Base-by-base conservation (phyloP, 2,888 invertebrate genomes). In the Phyllotreta cruciferae region DNA sequence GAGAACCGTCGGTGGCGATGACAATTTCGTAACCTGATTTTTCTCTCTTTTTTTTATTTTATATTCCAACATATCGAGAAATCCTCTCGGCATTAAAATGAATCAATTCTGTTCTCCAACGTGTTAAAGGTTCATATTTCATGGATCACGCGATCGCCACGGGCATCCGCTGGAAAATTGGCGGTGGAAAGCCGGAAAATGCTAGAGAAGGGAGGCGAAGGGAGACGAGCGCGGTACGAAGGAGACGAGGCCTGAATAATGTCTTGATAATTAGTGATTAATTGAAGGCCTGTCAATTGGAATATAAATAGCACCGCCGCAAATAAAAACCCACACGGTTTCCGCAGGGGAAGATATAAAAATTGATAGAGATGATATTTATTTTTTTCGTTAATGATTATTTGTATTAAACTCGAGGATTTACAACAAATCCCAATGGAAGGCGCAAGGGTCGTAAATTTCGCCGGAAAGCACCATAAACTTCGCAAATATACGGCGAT, bases 211-310 rank as follows among this genome's bases (percentile, higher is more conserved):
- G 52, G 24, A 14, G 9, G 38, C 38, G 34, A 44, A 44, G 44
- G 36, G 45, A 7, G 7, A 39, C 35, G 39, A 60, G 11, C 13
- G 37, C 37, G 44, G 47, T 14, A 24, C 9, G 42, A 41, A 58
- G 45, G 14, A 39, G 35, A 53, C 37, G 41, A 50, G 13, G 52
- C 44, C 62, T 63, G 68, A 63, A 67, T 68, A 71, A 70, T 67
- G 66, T 66, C 68, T 66, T 68, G 70, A 66, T 71, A 73, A 73
- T 70, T 71, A 68, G 64, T 64, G 68, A 68, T 71, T 66, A 67
- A 71, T 70, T 69, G 64, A 62, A 67, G 67, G 57, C 56, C 64
- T 63, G 64, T 66, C 70, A 68, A 69, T 71, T 69, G 63, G 64
- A 50, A 66, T 64, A 55, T 65, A 61, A 41, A 41, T n/a, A 41